phyloP scores from a whole-genome alignment of 2,113 vertebrate genomes.

The Speoplatyrhinus poulsoni region DNA sequence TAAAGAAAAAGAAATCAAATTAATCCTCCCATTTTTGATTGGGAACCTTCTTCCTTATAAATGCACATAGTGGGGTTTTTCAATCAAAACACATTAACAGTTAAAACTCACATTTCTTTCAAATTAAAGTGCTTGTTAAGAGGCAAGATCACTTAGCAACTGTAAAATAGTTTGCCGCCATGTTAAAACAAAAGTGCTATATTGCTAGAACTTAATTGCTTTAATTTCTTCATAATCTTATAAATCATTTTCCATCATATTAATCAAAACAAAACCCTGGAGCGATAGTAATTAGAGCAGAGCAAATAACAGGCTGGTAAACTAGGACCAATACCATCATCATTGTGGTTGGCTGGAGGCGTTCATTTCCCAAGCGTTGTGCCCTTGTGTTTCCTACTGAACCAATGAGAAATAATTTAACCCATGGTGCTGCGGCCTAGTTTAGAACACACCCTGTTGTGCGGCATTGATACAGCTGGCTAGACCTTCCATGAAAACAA shows the following conservation, averaged over 20 bases:
- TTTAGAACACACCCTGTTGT: slow-evolving; percentile 10
- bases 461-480: background rate
- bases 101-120: background rate
- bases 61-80: background rate
- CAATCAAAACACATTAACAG: background rate
- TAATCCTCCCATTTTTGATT: background rate
- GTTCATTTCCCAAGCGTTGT: background rate
- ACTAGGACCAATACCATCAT: background rate
- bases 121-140: background rate
- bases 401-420: slow-evolving; percentile 9
- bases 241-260: background rate
- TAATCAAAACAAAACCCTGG: background rate
- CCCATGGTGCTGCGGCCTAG: background rate
- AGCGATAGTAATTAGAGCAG: background rate
- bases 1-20: background rate
- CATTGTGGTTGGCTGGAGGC: background rate
- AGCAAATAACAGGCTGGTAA: background rate
- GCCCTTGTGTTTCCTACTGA: slow-evolving; percentile 9
- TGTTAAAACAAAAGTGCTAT: no score
- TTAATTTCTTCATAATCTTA: background rate
- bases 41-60: background rate
- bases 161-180: no score
- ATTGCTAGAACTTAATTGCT: background rate
- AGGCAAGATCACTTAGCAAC: background rate
- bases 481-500: background rate